Percentiles rank a stretch among this genome's conserved stretches.
phyloP scores from a whole-genome alignment of 2,888 invertebrate genomes.

The Thymelicus lineola region DNA sequence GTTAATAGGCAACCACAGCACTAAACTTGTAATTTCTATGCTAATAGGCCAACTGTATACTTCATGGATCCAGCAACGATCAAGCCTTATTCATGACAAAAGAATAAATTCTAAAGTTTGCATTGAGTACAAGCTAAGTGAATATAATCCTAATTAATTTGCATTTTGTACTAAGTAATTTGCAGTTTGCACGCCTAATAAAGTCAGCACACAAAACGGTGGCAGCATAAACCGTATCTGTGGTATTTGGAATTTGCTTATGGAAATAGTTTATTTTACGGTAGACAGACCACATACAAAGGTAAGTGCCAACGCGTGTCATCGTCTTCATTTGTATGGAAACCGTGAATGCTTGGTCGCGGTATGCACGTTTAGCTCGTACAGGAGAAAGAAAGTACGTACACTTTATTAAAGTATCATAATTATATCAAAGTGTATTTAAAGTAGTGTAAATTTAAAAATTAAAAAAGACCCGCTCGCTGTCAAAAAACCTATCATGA shows the following conservation, averaged over 20 bases:
- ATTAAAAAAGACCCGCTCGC: too few relatives aligned
- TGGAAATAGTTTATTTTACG: slow-evolving; percentile 27
- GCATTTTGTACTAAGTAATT: background rate
- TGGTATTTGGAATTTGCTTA: slow-evolving; percentile 25
- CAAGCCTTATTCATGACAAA: background rate
- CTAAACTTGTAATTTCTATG: background rate
- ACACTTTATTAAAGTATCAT: too few relatives aligned
- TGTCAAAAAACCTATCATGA: too few relatives aligned
- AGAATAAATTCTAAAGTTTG: background rate
- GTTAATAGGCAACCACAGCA: background rate
- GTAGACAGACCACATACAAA: slow-evolving; percentile 24
- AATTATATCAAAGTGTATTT: too few relatives aligned
- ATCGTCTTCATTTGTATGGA: slow-evolving; percentile 32
- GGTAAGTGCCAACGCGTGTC: slow-evolving; percentile 30
- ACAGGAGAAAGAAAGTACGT: background rate
- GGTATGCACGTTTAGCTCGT: slow-evolving; percentile 6
- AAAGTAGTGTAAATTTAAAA: too few relatives aligned
- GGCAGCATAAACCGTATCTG: background rate
- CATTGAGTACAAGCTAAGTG: background rate
- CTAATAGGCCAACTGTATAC: background rate
- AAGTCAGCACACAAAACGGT: background rate
- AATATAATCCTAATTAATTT: background rate
- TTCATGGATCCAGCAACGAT: background rate
- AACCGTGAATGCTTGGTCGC: slow-evolving; percentile 10
- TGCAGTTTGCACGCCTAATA: background rate